phyloP scores from a whole-genome alignment of 2,797 vertebrate species.

The Craterocephalus amniculus region DNA sequence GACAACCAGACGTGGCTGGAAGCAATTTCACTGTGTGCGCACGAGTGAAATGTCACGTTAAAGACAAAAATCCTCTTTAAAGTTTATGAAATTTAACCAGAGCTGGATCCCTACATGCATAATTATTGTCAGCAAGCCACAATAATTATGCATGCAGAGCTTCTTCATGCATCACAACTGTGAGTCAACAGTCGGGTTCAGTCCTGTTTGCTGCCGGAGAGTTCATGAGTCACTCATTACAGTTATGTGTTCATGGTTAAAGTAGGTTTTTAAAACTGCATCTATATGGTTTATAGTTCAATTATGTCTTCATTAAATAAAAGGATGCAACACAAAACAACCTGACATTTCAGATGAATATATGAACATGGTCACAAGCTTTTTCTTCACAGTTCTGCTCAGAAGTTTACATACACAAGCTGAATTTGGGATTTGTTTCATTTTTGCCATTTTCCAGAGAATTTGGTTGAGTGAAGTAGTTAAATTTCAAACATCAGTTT shows the following conservation, averaged over 20 bases:
- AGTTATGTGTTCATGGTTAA: background rate
- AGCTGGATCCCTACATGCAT: background rate
- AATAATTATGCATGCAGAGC: conserved; percentile 1
- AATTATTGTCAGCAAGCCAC: background rate
- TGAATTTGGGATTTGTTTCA: no score
- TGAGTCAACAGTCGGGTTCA: conserved; percentile 7
- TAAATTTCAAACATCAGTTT: no score
- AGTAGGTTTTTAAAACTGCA: background rate
- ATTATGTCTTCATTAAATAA: background rate
- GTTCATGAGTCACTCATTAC: conserved; percentile 15
- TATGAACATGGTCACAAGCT: no score
- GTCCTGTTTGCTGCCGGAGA: conserved; percentile 1
- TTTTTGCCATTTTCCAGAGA: no score
- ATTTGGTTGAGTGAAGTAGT: no score
- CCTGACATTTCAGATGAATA: no score
- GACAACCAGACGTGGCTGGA: background rate
- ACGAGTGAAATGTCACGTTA: background rate
- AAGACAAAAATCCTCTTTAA: background rate
- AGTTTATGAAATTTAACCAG: background rate
- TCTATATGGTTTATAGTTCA: background rate
- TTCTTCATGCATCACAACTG: conserved; percentile 8
- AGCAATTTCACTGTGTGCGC: conserved; percentile 4
- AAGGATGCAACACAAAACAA: no score
- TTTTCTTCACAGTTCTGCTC: no score
- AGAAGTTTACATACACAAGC: no score